Base-by-base conservation (phyloP, 1,140 invertebrate species). In the Microplitis mediator region DNA sequence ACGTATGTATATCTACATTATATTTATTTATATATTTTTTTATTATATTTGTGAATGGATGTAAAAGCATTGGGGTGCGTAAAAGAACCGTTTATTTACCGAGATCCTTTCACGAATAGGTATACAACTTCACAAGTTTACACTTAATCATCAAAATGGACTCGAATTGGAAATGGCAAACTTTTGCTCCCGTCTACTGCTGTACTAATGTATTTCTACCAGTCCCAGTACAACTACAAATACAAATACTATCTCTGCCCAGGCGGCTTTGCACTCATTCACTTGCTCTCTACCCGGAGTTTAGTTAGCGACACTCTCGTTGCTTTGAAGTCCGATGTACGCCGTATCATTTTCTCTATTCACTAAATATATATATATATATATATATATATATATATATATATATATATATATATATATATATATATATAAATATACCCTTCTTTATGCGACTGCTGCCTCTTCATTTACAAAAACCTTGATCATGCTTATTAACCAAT, bases 101-200 rank as follows among this genome's bases (percentile, higher is more conserved):
- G 39, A 45, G 39, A 6, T 45, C 8, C 39, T 45, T 45, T 45
- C 39, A 45, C 39, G 0, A 45, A 11, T 11, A 9, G 39, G 52
- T 5, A 60, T 60, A 63, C 74, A 80, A 81, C 82, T 84, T 81
- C 79, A 83, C 76, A 84, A 85, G 84, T 85, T 85, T 85, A 81
- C 83, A 80, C 83, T 85, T 85, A 85, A 85, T 85, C 84, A 85
- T 78, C 82, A 84, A 85, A 85, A 45, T 85, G 84, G 84, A 85
- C 81, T 82, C 71, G 78, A 76, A 84, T 84, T 81, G 80, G 79
- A 85, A 85, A 83, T 78, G 81, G 81, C 80, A 82, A 84, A 84
- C 79, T 79, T 80, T 50, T 75, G 32, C 34, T 23, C 23, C 23
- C 32, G 13, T n/a, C 67, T 45, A 11, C 39, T 45, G 39, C 11